Base-by-base conservation (phyloP, 2,888 invertebrate species). In the Leptinotarsa rubiginosa region DNA sequence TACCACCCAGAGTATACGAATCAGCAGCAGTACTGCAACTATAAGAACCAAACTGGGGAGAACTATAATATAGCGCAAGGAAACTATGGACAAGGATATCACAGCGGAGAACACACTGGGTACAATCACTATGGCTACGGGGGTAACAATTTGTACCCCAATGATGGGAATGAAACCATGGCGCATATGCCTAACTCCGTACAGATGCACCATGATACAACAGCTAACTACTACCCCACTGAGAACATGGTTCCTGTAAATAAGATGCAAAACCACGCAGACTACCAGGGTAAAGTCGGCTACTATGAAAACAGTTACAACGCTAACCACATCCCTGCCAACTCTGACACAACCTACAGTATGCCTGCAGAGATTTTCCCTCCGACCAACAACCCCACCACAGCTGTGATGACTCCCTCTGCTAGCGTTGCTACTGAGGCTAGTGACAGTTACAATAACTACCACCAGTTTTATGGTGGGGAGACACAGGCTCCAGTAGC, bases 401-500 rank as follows among this genome's bases (percentile, higher is more conserved):
- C 89, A 52, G 89, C 88, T 0, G 89, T 91, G 47, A 91, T 91
- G 88, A 91, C 92, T 13, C 91, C 92, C 10, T 92, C 92, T 0
- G 89, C 89, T 62, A 90, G 89, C 82, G 89, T 89, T 56, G 90
- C 89, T 79, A 89, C 89, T 1, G 93, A 93, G 80, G 90, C 91
- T 78, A 90, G 89, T 76, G 93, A 93, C 75, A 90, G 90, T 76
- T 94, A 93, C 86, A 92, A 91, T 80, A 92, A 91, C 74, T 93
- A 92, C 86, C 93, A 93, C 80, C 93, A 93, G 85, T 93, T 92
- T 86, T 94, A 94, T 86, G 89, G 91, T 72, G 80, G 89, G 89
- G 74, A 89, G 88, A 74, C 84, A 65, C 83, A 84, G 74, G 70
- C 74, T 70, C 79, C 85, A 69, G 79, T 88, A 73, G 78, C 85